A percentile compares a stretch with the other conserved stretches of the same genome.
Conservation (phyloP, 2,797 vertebrate genomes). For the Oreochromis mossambicus region DNA sequence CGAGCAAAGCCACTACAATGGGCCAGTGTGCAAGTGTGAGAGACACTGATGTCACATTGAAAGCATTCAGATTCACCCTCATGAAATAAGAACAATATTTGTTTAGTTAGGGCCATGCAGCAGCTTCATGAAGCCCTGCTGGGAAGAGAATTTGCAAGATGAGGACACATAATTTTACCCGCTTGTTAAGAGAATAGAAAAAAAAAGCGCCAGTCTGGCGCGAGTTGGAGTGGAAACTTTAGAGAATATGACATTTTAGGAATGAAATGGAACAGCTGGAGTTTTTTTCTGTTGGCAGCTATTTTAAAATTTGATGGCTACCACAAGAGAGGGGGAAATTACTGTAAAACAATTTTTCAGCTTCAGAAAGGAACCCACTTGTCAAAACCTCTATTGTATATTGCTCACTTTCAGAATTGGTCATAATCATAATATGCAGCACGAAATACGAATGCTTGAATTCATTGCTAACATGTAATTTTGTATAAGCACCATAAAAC, state of each 20-base stretch:
- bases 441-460: fast-evolving
- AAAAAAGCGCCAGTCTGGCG: constrained; percentile 8
- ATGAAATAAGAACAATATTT: constrained; percentile 79
- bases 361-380: neutral
- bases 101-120: constrained; percentile 68
- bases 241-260: constrained; percentile 21
- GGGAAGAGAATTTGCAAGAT: constrained; percentile 47
- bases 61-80: constrained; percentile 74
- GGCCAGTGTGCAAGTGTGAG: constrained; percentile 68
- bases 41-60: constrained; percentile 75
- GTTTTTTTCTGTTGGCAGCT: neutral
- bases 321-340: neutral
- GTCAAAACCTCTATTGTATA: neutral
- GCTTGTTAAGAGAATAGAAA: constrained; percentile 12
- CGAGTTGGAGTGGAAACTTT: constrained; percentile 30
- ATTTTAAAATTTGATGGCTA: neutral
- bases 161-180: constrained; percentile 14
- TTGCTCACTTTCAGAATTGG: neutral
- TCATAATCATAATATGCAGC: neutral
- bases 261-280: neutral
- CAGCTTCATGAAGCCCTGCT: constrained; percentile 36
- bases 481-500: neutral
- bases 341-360: neutral
- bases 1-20: constrained; percentile 66
- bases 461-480: neutral